Percentiles rank a stretch among this genome's conserved stretches.
Evolutionary conservation across 1,140 invertebrate genomes (phyloP).

Genomic region (Batillaria attramentaria): DNA sequence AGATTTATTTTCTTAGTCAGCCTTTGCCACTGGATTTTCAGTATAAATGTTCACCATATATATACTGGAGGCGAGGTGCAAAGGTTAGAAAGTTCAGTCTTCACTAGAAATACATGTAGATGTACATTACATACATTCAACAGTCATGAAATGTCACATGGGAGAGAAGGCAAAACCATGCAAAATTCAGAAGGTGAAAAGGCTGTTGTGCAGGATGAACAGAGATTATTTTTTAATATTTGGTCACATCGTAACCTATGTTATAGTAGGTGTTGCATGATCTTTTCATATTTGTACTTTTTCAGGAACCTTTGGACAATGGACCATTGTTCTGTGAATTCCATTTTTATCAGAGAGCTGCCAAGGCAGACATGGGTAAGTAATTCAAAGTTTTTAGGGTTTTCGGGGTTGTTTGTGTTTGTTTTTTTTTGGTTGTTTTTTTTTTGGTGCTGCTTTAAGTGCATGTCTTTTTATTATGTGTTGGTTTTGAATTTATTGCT

Average conservation of each 20-base stretch:
- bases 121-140: no score
- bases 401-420: conserved; percentile 31
- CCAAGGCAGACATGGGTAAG: conserved; percentile 84
- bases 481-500: not conserved
- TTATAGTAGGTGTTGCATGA: conserved; percentile 7
- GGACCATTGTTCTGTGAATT: conserved; percentile 96
- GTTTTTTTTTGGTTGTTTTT: conserved; percentile 38
- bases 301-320: conserved; percentile 90
- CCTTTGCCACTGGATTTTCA: no score
- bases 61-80: no score
- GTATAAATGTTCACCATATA: no score
- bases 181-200: no score
- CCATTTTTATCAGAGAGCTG: conserved; percentile 90
- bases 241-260: not conserved
- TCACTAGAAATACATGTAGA: no score
- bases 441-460: no score
- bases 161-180: no score
- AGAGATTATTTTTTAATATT: not conserved
- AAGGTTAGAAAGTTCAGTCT: no score
- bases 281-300: conserved; percentile 20
- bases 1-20: no score
- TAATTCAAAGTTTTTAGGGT: conserved; percentile 27
- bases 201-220: no score
- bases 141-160: no score
- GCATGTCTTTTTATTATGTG: not conserved